phyloP scores from a whole-genome alignment of 2,888 invertebrate species.

The Autographa gamma region DNA sequence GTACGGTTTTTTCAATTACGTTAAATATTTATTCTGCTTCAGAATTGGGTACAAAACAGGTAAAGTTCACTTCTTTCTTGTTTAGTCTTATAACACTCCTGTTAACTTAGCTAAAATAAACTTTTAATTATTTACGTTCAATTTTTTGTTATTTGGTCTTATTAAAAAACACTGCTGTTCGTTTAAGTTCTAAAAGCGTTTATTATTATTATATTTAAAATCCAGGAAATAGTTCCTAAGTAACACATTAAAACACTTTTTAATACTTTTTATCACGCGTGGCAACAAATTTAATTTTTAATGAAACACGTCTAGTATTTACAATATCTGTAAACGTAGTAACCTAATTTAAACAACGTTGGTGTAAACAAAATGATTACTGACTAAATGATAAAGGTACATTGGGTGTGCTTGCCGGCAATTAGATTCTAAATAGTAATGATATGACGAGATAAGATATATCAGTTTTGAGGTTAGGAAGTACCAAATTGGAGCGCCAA shows the following conservation, averaged over 20 bases:
- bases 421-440: slow-evolving; percentile 73
- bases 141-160: too few species aligned
- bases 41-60: too few species aligned
- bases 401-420: slow-evolving; percentile 74
- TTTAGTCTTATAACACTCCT: too few species aligned
- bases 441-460: slow-evolving; percentile 73
- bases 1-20: too few species aligned
- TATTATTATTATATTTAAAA: background rate
- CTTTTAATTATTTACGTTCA: too few species aligned
- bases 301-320: slow-evolving; percentile 47
- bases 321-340: slow-evolving; percentile 60
- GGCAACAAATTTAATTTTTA: background rate
- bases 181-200: background rate
- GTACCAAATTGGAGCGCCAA: slow-evolving; percentile 36
- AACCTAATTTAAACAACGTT: slow-evolving; percentile 63
- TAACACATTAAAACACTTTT: background rate
- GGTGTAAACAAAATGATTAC: slow-evolving; percentile 69
- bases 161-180: too few species aligned
- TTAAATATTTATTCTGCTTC: too few species aligned
- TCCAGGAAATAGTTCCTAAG: too few species aligned
- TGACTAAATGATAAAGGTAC: slow-evolving; percentile 58
- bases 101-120: too few species aligned
- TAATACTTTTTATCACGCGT: slow-evolving; percentile 10
- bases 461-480: slow-evolving; percentile 52
- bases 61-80: too few species aligned